Evolutionary conservation across 2,113 vertebrate species (phyloP).

Genomic region (Coptodon rendalli): DNA sequence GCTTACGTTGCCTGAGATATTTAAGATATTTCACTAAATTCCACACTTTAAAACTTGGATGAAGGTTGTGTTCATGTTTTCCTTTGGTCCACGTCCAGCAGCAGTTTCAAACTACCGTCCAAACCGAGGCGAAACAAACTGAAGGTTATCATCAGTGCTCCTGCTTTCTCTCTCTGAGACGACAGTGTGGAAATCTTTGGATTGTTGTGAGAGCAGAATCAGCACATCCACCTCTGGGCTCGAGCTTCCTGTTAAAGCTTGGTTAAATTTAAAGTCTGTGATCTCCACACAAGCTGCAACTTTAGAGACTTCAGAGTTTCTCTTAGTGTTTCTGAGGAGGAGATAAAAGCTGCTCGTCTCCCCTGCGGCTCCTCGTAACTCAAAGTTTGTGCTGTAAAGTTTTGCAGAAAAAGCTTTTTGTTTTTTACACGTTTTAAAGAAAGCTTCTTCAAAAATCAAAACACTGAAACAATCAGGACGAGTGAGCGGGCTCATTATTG

Average conservation of each 20-base stretch:
- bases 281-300: neutral
- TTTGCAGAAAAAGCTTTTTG: neutral
- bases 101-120: neutral
- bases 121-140: neutral
- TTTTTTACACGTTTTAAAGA: neutral
- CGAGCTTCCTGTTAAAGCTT: neutral
- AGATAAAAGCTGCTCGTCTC: neutral
- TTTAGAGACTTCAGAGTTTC: neutral
- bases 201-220: neutral
- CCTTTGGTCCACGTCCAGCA: neutral
- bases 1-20: neutral
- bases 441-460: neutral
- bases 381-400: neutral
- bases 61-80: neutral
- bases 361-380: neutral
- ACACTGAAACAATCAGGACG: neutral
- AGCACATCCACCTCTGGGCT: neutral
- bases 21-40: neutral
- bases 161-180: neutral
- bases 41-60: neutral
- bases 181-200: fast-evolving
- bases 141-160: neutral
- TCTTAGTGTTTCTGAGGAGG: neutral
- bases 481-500: neutral
- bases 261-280: neutral